Base-by-base conservation (phyloP, 2,888 invertebrate genomes). In the Tridacna gigas region DNA sequence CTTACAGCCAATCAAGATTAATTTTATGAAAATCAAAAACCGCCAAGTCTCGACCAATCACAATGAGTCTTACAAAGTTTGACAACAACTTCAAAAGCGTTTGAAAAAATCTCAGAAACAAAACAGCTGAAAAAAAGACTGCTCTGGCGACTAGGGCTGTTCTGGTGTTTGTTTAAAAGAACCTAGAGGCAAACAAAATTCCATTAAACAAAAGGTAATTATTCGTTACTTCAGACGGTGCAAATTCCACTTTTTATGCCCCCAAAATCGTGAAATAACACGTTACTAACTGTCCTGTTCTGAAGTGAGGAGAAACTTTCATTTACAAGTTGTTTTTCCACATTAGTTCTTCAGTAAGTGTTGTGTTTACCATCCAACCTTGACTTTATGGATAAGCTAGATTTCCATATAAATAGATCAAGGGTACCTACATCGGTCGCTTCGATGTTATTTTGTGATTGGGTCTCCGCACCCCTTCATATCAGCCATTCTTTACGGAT, bases 41-140 rank as follows among this genome's bases (percentile, higher is more conserved):
- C 82, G 82, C 82, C 61, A 56, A 48, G 9, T 79, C 66, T 84
- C 60, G 22, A 61, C 88, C 88, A 88, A 88, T 83, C 51, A 65
- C n/a, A 74, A 26, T 3, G 9, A 0, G 18, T 47, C 74, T 65
- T n/a, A 82, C 80, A 76, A 76, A 88, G 76, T 88, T 88, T 84
- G 77, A 88, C 74, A 78, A 76, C 80, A 66, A 61, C 73, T 75
- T 75, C 47, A 25, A 75, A 75, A 60, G 37, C 60, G 60, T 56
- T 56, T 60, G 37, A 37, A 37, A 37, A 37, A 37, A 37, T 37
- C 37, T 37, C 37, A n/a, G 25, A 15, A 60, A 65, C 20, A 0
- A 65, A 28, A 2, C 65, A 65, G 65, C 11, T 18, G 12, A 37
- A 37, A 37, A 2, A 37, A 37, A 4, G 3, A 2, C 7, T 37